Evolutionary conservation across 1,140 invertebrate genomes (phyloP), one percentile per base, ranked within the genome.

Genomic region (Lordiphosa clarofinis): DNA sequence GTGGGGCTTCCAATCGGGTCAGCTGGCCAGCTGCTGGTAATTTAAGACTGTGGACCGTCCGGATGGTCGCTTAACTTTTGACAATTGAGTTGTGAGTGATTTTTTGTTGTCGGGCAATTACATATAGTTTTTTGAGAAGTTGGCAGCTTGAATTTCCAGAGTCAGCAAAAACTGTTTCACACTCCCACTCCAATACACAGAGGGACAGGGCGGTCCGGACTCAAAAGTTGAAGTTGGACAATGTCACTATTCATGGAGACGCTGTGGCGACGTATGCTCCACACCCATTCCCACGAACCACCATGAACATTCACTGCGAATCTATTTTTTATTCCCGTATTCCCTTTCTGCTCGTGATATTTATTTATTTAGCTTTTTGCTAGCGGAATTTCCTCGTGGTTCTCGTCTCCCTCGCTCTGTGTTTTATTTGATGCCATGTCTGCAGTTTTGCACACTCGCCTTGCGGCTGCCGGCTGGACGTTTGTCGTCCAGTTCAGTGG

Each of bases 291-390:
- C 31, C 49, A 39, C 3, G 1, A 4, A 9, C 21, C 2, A 5
- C 9, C 37, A 15, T 12, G 4, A 15, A 21, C 13, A 67, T 67
- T 67, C 64, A 67, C 56, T 47, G 49, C 56, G 69, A 76, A 75
- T 76, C 73, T 75, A 75, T 75, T 76, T 75, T 76, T 75, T 76
- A 71, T 75, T 68, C 40, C 24, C 40, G 13, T 24, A 42, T 33
- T 50, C 39, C 7, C 13, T 43, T 13, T 31, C 35, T 48, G 65
- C 65, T 72, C 33, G 62, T 69, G 54, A 68, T 84, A 84, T 82
- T 82, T 82, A 82, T 82, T 82, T 82, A 82, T 82, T 84, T 82
- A 82, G 76, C 68, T 62, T 70, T 66, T 65, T 72, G 60, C 56
- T 31, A 55, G 56, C 49, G 44, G 74, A 64, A 68, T 64, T 72